Base-by-base conservation (phyloP, 1,140 invertebrate species). In the Campoletis sonorensis region DNA sequence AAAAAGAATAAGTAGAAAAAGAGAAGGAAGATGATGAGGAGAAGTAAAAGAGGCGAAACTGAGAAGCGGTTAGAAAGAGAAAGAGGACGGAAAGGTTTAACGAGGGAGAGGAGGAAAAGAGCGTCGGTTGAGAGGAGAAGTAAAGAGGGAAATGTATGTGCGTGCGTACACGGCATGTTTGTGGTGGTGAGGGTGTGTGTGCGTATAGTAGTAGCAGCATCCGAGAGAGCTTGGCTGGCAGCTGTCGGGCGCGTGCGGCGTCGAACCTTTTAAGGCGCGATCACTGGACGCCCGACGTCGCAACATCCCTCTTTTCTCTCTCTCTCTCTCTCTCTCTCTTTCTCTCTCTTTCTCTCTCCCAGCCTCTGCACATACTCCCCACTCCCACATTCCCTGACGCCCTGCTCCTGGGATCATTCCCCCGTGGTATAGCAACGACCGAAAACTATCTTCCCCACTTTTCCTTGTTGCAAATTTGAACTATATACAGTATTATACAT, bases 181-280 rank as follows among this genome's bases (percentile, higher is more conserved):
- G 40, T 4, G 40, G 40, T 8, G 13, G 40, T 45, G 40, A 45
- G 40, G 8, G 8, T 45, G 16, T 33, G 30, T 37, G n/a, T 33
- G 37, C 49, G 15, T n/a, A 23, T 30, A 51, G 77, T 18, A 67
- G 40, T 26, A 70, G 71, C 68, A 49, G 33, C 23, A 54, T 27
- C 70, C 58, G 77, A 67, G 80, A 70, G 80, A 80, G 83, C 80
- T 80, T 64, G 61, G 83, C 87, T 89, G 89, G 91, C 90, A 89
- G 90, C 90, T 91, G 91, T 88, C 86, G 86, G 90, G 90, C 89
- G 91, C 91, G 91, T 91, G 90, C 91, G 91, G 90, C 91, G 91
- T 91, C 91, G 91, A 91, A 87, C 90, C 91, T 91, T 92, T 92
- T 91, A 92, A 92, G 91, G 91, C 90, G 91, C 91, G 91, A 91